Evolutionary conservation across 2,797 vertebrate species (phyloP).

Genomic region (Neostethus bicornis): DNA sequence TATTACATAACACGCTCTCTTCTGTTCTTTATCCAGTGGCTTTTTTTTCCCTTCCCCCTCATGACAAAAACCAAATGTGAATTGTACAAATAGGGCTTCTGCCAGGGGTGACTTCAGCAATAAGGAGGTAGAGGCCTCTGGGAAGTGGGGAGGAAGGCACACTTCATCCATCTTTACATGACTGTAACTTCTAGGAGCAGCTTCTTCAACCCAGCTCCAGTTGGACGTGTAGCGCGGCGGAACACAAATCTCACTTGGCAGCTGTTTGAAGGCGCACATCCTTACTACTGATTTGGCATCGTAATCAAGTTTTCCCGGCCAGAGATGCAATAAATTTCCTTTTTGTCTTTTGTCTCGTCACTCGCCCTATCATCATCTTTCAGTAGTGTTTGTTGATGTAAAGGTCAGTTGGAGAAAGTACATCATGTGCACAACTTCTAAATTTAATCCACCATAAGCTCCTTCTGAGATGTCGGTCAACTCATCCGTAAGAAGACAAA

Average conservation of each 20-base stretch:
- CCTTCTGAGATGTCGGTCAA: conserved; percentile 42
- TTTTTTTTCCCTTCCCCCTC: conserved; percentile 25
- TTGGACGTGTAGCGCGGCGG: conserved; percentile 20
- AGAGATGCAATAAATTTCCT: conserved; percentile 18
- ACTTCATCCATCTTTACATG: conserved; percentile 56
- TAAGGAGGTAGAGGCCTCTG: conserved; percentile 37
- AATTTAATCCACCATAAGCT: conserved; percentile 47
- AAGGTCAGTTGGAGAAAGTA: conserved; percentile 26
- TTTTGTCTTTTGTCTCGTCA: conserved; percentile 20
- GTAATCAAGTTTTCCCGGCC: conserved; percentile 4
- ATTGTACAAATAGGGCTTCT: conserved; percentile 54
- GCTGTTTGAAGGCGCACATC: conserved; percentile 16
- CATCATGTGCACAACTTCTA: conserved; percentile 43
- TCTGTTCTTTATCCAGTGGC: conserved; percentile 18
- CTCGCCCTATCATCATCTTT: conserved; percentile 12
- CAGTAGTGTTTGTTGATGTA: conserved; percentile 26
- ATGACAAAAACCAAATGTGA: conserved; percentile 56
- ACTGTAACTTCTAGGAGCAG: conserved; percentile 11
- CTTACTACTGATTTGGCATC: conserved; percentile 26
- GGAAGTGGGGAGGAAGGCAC: conserved; percentile 14
- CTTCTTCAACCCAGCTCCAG: conserved; percentile 23
- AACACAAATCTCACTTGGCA: conserved; percentile 23
- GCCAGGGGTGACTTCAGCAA: conserved; percentile 52
- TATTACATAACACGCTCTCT: conserved; percentile 33
- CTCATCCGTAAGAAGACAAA: conserved; percentile 71